These are phyloP conservation scores for Hestina assimilis DNA, from an alignment of 1,140 invertebrate species.

Conservation along the genomic window DNA sequence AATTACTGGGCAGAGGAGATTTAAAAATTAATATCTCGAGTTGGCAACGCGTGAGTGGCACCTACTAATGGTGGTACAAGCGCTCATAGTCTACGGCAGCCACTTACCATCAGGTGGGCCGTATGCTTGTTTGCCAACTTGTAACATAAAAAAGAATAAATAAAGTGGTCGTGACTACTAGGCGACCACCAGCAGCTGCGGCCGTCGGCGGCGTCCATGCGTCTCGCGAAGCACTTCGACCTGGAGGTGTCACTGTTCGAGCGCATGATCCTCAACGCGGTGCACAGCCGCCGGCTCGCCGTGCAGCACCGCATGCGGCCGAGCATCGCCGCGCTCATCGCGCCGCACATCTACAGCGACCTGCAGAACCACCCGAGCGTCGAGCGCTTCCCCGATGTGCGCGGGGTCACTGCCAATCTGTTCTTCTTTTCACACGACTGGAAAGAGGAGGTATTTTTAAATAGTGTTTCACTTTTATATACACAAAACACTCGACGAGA, in stretches of 20 bases:
- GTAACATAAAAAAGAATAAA: too few relatives aligned
- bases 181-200: slow-evolving; percentile 89
- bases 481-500: too few relatives aligned
- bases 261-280: slow-evolving; percentile 81
- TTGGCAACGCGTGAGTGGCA: too few relatives aligned
- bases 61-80: too few relatives aligned
- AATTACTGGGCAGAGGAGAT: too few relatives aligned
- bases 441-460: slow-evolving; percentile 72
- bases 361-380: slow-evolving; percentile 80
- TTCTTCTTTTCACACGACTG: slow-evolving; percentile 82
- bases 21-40: too few relatives aligned
- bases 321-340: slow-evolving; percentile 80
- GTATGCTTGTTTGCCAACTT: too few relatives aligned
- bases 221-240: slow-evolving; percentile 79
- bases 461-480: too few relatives aligned
- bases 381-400: slow-evolving; percentile 68
- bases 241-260: slow-evolving; percentile 88
- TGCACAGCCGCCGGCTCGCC: slow-evolving; percentile 75
- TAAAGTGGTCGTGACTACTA: slow-evolving; percentile 33
- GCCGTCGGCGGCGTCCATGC: slow-evolving; percentile 81
- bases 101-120: too few relatives aligned
- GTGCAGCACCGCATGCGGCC: slow-evolving; percentile 85
- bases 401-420: slow-evolving; percentile 77
- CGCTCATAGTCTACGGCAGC: too few relatives aligned
- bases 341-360: slow-evolving; percentile 81